Base-by-base conservation (phyloP, 2,888 invertebrate genomes). In the Heteropelma amictum region DNA sequence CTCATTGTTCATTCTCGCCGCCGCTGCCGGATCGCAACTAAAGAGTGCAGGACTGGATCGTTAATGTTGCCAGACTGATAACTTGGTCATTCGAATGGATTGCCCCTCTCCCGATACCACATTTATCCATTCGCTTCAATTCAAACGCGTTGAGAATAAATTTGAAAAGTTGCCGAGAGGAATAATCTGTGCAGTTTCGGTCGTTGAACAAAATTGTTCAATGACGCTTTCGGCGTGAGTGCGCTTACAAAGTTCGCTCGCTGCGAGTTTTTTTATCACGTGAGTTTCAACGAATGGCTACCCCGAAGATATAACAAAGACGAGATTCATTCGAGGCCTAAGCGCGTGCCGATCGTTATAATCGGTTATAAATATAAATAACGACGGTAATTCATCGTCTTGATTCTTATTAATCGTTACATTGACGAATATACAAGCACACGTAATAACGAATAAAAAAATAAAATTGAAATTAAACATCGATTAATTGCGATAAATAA, bases 311-410 rank as follows among this genome's bases (percentile, higher is more conserved):
- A 35, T 1, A 14, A 30, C 14, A 61, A 14, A 21, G 42, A 64
- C 69, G 70, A 74, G 69, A 67, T 60, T 75, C 70, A 70, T 70
- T 70, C 17, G 74, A 75, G 74, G 74, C 74, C 74, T 75, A 75
- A n/a, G n/a, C 70, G 70, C 70, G 65, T 70, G 67, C 67, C 70
- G 61, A 60, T 74, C 54, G 23, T 51, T 17, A 35, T 21, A 60
- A 17, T 65, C 51, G 33, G 23, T 45, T 28, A 64, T 63, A 21
- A 7, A 53, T 42, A 7, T 38, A 7, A 63, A 49, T 68, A 58
- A 33, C 65, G 65, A 53, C 45, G 12, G 47, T 33, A 30, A 64
- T 58, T 28, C 28, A 60, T n/a, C n/a, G n/a, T n/a, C n/a, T n/a
- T n/a, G n/a, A n/a, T n/a, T n/a, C n/a, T n/a, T n/a, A 38, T 64